Base-by-base conservation (phyloP, 92 coral and sea anemone genomes). In the Palythoa caribaeorum region DNA sequence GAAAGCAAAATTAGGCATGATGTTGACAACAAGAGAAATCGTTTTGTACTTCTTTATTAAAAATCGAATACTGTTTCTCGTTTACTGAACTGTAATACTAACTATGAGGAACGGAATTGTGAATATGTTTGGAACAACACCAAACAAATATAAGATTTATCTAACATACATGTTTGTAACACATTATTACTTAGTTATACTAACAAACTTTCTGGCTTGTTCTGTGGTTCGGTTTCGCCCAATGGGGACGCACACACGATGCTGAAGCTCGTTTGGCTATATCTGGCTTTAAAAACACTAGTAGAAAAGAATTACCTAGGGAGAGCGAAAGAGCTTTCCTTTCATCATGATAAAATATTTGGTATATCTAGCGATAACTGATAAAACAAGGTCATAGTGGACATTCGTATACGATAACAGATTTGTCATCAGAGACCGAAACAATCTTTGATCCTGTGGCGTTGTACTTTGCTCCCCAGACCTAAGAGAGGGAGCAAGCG, bases 381-480 rank as follows among this genome's bases (percentile, higher is more conserved):
- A 20, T 9, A 51, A 50, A 39, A 84, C 19, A 0, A 14, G 69
- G 54, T 75, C 89, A 94, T 60, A 92, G 83, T n/a, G 99, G 98
- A 77, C 99, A 97, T 90, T 97, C 94, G 80, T 97, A 97, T 28
- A 97, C 96, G 51, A 97, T 84, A 76, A 97, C 88, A 15, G 95
- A 92, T 84, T 93, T 94, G 91, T 97, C 99, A 50, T 97, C 99
- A 12, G 99, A 97, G 3, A 97, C 98, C 9, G 99, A 97, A 38
- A 95, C 99, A 13, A 97, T 94, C 88, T 95, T 97, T 75, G 99
- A 95, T 63, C 99, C 99, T 2, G 96, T 97, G 69, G 96, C 96
- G 75, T 97, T 97, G 95, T 97, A 97, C 77, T 95, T 95, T 9
- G 94, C 99, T 63, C 99, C 94, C 99, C 99, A 97, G 15, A 97